phyloP scores from a whole-genome alignment of 2,113 vertebrate genomes.

The Gavialis gangeticus region DNA sequence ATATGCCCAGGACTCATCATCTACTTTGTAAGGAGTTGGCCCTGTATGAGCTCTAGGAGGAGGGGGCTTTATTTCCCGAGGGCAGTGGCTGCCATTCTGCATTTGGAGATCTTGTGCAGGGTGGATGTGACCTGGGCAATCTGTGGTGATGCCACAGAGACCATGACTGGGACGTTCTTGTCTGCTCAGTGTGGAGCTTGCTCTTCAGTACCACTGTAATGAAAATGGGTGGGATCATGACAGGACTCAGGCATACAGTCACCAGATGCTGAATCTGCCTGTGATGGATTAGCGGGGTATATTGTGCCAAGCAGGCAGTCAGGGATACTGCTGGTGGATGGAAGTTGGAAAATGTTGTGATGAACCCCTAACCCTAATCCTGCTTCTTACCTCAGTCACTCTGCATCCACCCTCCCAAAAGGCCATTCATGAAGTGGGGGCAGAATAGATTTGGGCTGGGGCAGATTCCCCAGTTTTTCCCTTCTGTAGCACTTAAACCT shows the following conservation, averaged over 20 bases:
- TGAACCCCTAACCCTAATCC: not conserved
- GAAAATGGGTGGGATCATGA: no score
- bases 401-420: no score
- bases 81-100: not conserved
- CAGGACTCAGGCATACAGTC: no score
- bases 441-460: not conserved
- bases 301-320: no score
- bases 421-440: not conserved
- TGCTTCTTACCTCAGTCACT: not conserved
- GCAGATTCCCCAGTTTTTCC: rapidly evolving
- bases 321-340: rapidly evolving
- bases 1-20: rapidly evolving
- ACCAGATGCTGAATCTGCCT: not conserved
- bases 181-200: not conserved
- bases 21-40: no score
- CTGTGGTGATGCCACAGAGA: not conserved
- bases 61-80: no score
- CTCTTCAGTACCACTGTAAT: no score
- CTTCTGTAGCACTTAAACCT: rapidly evolving
- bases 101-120: not conserved
- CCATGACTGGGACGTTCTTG: no score
- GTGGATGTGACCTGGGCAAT: not conserved
- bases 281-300: no score
- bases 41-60: not conserved
- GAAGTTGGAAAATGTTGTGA: rapidly evolving